A percentile compares a stretch with the other conserved stretches of the same genome.
phyloP scores from a whole-genome alignment of 23 tunicate species.

The Diplosoma virens region DNA sequence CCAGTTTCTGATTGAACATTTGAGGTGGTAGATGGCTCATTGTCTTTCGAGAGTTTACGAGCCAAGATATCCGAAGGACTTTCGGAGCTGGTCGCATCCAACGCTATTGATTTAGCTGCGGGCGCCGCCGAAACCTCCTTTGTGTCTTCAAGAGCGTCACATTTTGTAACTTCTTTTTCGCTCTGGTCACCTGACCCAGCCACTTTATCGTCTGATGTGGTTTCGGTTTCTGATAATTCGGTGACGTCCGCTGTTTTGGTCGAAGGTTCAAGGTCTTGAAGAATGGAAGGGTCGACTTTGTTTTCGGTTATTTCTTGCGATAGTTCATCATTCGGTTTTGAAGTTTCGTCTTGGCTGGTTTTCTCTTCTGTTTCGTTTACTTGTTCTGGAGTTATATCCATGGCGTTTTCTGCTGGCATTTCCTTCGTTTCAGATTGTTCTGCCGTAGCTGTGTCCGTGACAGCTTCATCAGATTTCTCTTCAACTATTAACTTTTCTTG shows the following conservation, averaged over 20 bases:
- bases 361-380: no score
- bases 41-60: conserved; percentile 27
- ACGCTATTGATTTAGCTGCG: not conserved
- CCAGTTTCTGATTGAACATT: not conserved
- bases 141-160: not conserved
- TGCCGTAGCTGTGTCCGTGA: not conserved
- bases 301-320: not conserved
- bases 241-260: not conserved
- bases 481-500: not conserved
- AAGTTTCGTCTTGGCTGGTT: not conserved
- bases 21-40: no score
- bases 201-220: not conserved
- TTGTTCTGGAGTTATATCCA: conserved; percentile 8
- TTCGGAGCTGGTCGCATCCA: not conserved
- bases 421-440: not conserved
- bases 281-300: not conserved
- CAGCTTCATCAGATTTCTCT: no score
- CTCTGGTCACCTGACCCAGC: not conserved
- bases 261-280: not conserved
- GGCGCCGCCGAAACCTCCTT: no score
- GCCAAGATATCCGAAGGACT: conserved; percentile 64
- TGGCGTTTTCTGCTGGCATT: not conserved
- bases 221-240: conserved; percentile 7
- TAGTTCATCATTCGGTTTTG: not conserved
- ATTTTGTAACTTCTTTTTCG: not conserved